Evolutionary conservation across 1,140 invertebrate species (phyloP), one percentile per base, ranked within the genome.

Genomic region (Hyles vespertilio): DNA sequence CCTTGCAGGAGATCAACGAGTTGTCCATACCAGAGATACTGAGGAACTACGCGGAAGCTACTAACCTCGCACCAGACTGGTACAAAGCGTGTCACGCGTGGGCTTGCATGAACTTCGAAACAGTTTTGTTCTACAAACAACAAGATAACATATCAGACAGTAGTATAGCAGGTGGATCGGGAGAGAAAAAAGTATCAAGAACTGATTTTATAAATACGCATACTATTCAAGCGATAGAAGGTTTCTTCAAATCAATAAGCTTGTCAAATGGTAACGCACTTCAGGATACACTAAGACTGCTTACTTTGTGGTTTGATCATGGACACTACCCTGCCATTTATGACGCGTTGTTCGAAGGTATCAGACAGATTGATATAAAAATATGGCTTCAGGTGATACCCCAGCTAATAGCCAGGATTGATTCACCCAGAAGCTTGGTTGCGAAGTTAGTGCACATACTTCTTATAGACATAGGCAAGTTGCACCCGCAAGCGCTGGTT

Each of bases 381-480:
- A 99, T 97, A 11, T 99, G 99, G 98, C 90, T 99, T 3, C 98
- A 99, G 91, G 98, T 99, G 0, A 99, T 99, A 67, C 99, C 99
- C 0, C 99, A 99, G 84, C 86, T 99, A 3, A 99, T 99, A 61
- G 98, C 98, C 1, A 92, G 98, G 43, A 99, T 99, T 61, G 99
- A 99, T 79, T 98, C 97, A 0, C 95, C 95, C 0, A 91, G 97
- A 10, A 93, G 93, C 58, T 83, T 97, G 49, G 98, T 99, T 0
- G 95, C 95, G 0, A 92, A 95, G 49, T 91, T 99, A 3, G 98
- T 99, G 58, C 96, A 98, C 83, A 94, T 98, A 74, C 89, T 99
- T 4, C 89, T 99, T 1, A 96, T 98, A 59, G 98, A 99, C 76
- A 98, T 99, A 74, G 97, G 98, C 5, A 96, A 96, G 75, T 92